A percentile compares a stretch with the other conserved stretches of the same genome.
Conservation (phyloP, 2,888 invertebrate species). For the Polylopha cassiicola region DNA sequence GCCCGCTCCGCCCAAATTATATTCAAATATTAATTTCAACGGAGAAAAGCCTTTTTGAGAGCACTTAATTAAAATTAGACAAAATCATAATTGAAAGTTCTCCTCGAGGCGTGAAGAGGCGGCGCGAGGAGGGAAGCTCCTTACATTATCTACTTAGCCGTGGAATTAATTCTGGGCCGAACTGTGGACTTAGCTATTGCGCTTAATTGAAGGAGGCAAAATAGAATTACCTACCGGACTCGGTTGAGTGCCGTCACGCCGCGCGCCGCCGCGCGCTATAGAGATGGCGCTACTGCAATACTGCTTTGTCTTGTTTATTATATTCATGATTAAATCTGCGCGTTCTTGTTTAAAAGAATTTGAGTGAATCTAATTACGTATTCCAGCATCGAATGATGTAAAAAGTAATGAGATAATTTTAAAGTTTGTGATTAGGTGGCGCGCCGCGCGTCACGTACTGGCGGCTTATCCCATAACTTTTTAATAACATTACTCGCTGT, state of each 20-base stretch:
- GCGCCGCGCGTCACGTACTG: conserved; percentile 50
- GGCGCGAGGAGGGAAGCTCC: conserved; percentile 51
- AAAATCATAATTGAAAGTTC: conserved; percentile 78
- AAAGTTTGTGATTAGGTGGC: conserved; percentile 66
- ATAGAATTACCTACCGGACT: conserved; percentile 48
- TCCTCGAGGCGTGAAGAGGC: conserved; percentile 74
- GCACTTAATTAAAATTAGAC: conserved; percentile 78
- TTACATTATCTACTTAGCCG: conserved; percentile 74
- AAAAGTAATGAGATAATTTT: conserved; percentile 57
- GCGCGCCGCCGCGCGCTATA: conserved; percentile 21
- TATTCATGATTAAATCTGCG: conserved; percentile 14
- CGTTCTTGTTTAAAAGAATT: conserved; percentile 3
- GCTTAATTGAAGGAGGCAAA: conserved; percentile 63
- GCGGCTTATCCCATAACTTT: conserved; percentile 71
- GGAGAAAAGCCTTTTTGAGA: conserved; percentile 76
- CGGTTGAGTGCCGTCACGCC: conserved; percentile 29
- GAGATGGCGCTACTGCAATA: neutral
- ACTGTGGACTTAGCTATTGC: conserved; percentile 49
- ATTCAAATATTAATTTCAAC: conserved; percentile 78
- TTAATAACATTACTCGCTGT: conserved; percentile 70
- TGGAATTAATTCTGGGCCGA: conserved; percentile 65
- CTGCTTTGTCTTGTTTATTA: conserved; percentile 9
- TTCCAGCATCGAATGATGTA: conserved; percentile 32
- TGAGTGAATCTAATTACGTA: conserved; percentile 29
- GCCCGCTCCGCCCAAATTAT: conserved; percentile 75